These are phyloP conservation scores for Enteromius treurensis DNA, from an alignment of 2,797 vertebrate genomes.

Conservation along the genomic window DNA sequence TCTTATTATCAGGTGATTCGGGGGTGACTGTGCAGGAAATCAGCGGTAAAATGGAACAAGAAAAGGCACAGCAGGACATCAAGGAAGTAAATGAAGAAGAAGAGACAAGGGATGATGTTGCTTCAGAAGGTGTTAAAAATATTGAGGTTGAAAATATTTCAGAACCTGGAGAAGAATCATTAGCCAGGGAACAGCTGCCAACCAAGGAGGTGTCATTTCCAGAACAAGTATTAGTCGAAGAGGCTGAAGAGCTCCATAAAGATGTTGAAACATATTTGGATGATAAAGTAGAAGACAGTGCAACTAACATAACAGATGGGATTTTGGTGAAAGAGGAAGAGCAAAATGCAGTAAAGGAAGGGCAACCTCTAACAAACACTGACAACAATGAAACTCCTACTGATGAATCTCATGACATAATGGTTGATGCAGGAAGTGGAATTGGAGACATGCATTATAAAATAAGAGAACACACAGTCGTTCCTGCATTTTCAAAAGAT, in stretches of 20 bases:
- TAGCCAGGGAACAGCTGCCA: neutral
- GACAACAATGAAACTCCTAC: conserved; percentile 18
- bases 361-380: neutral
- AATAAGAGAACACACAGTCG: conserved; percentile 12
- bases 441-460: neutral
- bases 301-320: conserved; percentile 4
- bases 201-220: conserved; percentile 39
- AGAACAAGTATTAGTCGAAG: conserved; percentile 20
- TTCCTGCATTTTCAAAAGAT: conserved; percentile 23
- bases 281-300: conserved; percentile 18
- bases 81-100: conserved; percentile 60
- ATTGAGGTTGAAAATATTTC: conserved; percentile 51
- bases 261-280: conserved; percentile 42
- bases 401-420: conserved; percentile 18
- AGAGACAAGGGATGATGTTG: conserved; percentile 66
- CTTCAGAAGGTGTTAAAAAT: conserved; percentile 74
- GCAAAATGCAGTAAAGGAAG: conserved; percentile 23
- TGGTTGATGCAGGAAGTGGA: conserved; percentile 25
- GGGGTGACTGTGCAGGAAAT: conserved; percentile 51
- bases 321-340: neutral
- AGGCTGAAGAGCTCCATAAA: conserved; percentile 9
- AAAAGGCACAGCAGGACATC: conserved; percentile 12
- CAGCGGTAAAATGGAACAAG: conserved; percentile 54
- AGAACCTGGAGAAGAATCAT: conserved; percentile 51
- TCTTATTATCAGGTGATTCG: conserved; percentile 50